Evolutionary conservation across 2,888 invertebrate genomes (phyloP).

Genomic region (Andricus quercusramuli): DNA sequence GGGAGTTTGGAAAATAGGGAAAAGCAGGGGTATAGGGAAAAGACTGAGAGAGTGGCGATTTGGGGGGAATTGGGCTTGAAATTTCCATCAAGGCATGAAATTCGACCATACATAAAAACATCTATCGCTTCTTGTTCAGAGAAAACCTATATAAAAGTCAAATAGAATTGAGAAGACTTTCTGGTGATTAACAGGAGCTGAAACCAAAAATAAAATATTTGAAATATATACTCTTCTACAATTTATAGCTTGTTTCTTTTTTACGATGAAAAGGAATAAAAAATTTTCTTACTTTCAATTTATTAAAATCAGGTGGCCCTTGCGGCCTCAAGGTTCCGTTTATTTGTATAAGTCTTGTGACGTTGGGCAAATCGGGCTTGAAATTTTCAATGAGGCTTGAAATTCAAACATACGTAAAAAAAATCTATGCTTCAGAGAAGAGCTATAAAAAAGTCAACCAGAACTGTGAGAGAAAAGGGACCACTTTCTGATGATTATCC

Average conservation of each 20-base stretch:
- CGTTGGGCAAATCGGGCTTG: not conserved
- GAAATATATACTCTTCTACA: no score
- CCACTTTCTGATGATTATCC: not conserved
- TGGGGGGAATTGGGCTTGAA: no score
- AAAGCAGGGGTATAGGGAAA: no score
- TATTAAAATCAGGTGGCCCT: no score
- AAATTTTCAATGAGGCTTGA: slow-evolving; percentile 6
- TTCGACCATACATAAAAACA: not conserved
- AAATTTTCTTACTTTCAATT: no score
- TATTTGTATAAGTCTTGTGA: not conserved
- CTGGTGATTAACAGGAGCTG: not conserved
- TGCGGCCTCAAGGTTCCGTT: no score
- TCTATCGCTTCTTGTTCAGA: not conserved
- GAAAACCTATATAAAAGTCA: slow-evolving; percentile 22
- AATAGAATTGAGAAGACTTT: not conserved
- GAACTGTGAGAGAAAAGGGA: not conserved
- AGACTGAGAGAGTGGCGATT: no score
- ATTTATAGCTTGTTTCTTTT: no score
- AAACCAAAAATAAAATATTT: no score
- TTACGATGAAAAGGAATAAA: no score
- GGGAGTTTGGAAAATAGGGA: no score
- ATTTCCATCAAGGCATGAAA: slow-evolving; percentile 5
- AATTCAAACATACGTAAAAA: not conserved
- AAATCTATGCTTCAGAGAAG: not conserved
- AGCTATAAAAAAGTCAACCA: slow-evolving; percentile 8